Evolutionary conservation across 2,113 vertebrate genomes (phyloP).

Genomic region (Pedionomus torquatus): DNA sequence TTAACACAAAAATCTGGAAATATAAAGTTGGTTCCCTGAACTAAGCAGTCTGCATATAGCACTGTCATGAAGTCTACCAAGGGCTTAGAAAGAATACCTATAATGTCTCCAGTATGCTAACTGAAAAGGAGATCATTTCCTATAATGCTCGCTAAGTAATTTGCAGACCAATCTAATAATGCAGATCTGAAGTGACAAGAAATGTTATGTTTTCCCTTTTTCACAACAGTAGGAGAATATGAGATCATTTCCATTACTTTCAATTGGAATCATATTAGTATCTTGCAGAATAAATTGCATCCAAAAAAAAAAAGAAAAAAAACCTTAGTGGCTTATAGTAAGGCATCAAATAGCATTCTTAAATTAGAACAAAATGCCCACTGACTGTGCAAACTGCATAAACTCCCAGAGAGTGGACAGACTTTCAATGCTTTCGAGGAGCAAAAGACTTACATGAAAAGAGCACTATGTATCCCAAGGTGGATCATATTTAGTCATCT

Average conservation of each 20-base stretch:
- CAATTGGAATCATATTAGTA: not conserved
- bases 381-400: not conserved
- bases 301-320: not conserved
- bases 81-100: not conserved
- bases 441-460: not conserved
- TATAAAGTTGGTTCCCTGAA: not conserved
- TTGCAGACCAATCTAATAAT: not conserved
- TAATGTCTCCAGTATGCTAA: not conserved
- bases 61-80: not conserved
- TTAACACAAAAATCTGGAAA: not conserved
- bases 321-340: not conserved
- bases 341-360: not conserved
- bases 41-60: not conserved
- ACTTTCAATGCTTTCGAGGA: not conserved
- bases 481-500: not conserved
- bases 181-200: not conserved
- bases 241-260: not conserved
- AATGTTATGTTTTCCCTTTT: not conserved
- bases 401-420: not conserved
- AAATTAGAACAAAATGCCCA: not conserved
- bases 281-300: not conserved
- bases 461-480: rapidly evolving
- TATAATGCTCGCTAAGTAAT: not conserved
- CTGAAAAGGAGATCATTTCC: not conserved
- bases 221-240: not conserved